Percentiles rank a stretch among this genome's conserved stretches.
These are phyloP conservation scores for Perizoma flavofasciatum DNA, from an alignment of 2,888 invertebrate genomes.

Conservation along the genomic window DNA sequence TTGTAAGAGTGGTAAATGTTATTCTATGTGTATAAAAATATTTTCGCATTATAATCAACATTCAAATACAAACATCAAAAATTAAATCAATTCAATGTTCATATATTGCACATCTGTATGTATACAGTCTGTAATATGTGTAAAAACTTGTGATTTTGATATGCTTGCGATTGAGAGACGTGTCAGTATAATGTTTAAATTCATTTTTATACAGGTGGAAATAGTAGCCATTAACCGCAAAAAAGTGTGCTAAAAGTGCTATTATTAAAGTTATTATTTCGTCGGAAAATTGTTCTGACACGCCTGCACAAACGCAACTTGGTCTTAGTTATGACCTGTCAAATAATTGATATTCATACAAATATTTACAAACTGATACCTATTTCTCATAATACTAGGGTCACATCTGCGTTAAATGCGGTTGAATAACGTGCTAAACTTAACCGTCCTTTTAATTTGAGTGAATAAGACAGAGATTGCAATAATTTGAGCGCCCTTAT, in stretches of 20 bases:
- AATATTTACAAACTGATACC: conserved; percentile 65
- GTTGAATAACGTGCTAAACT: no score
- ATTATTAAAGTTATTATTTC: conserved; percentile 29
- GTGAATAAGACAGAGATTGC: no score
- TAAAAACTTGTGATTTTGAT: conserved; percentile 52
- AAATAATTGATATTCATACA: conserved; percentile 50
- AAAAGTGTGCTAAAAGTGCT: not conserved
- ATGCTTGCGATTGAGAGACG: conserved; percentile 41
- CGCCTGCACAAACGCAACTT: conserved; percentile 45
- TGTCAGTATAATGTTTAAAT: conserved; percentile 26
- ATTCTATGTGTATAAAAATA: conserved; percentile 81
- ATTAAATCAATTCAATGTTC: conserved; percentile 72
- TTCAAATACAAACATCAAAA: conserved; percentile 81
- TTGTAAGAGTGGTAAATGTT: conserved; percentile 58
- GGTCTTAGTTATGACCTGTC: conserved; percentile 64
- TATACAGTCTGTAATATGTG: conserved; percentile 41
- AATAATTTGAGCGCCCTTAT: no score
- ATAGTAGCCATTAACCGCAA: not conserved
- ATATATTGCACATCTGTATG: conserved; percentile 69
- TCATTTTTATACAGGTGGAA: conserved; percentile 10
- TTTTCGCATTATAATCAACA: conserved; percentile 82
- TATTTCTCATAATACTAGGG: conserved; percentile 36
- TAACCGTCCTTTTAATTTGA: no score
- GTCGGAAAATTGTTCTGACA: conserved; percentile 50
- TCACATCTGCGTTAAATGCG: no score